A percentile compares a stretch with the other conserved stretches of the same genome.
phyloP scores from a whole-genome alignment of 2,113 vertebrate genomes.

The Podilymbus podiceps region DNA sequence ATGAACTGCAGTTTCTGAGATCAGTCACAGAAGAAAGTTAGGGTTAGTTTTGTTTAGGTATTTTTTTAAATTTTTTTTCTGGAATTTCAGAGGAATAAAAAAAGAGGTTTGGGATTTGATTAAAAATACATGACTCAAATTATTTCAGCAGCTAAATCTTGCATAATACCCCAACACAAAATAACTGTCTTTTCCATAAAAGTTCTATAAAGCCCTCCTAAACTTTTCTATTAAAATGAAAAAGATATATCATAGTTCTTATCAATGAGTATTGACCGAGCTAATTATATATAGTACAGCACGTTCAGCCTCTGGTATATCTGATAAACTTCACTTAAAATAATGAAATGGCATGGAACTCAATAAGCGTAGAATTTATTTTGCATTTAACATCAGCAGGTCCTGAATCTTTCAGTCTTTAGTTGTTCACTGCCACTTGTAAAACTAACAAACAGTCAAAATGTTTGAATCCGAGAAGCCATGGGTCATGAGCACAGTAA shows the following conservation, averaged over 20 bases:
- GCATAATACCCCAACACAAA: not conserved
- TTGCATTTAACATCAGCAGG: not conserved
- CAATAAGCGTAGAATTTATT: not conserved
- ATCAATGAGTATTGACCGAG: not conserved
- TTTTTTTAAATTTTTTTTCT: not conserved
- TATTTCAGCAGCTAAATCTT: not conserved
- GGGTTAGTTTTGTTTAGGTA: not conserved
- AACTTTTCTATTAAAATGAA: not conserved
- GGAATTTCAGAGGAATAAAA: not conserved
- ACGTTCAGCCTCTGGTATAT: not conserved
- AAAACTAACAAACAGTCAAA: not conserved
- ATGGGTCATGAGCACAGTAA: not conserved
- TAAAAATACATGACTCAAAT: not conserved
- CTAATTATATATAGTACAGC: not conserved
- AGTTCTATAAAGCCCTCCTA: not conserved
- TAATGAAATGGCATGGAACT: not conserved
- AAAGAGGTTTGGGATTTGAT: not conserved
- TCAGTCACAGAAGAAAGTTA: not conserved
- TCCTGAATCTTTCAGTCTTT: not conserved
- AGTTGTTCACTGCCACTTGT: not conserved
- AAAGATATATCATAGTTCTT: not conserved
- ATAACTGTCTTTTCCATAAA: not conserved
- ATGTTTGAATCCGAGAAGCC: not conserved
- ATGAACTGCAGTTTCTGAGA: not conserved
- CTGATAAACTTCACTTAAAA: not conserved